Evolutionary conservation across 2,888 invertebrate genomes (phyloP).

Genomic region (Meta bourneti): DNA sequence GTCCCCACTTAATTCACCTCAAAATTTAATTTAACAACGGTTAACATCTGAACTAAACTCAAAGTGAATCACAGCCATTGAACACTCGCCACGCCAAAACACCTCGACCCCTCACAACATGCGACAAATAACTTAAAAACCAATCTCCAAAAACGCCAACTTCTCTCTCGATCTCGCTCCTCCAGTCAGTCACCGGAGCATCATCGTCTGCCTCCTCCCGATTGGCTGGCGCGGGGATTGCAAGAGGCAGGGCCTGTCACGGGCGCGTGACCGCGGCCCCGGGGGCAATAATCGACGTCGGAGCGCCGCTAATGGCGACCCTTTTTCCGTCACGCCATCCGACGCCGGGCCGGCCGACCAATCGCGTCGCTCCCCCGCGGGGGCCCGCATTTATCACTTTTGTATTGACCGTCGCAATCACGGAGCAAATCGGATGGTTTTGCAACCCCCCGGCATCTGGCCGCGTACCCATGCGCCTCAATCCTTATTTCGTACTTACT

Average conservation of each 20-base stretch:
- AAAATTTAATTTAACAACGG: background rate
- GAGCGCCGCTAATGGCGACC: constrained; percentile 65
- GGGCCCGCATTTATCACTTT: constrained; percentile 74
- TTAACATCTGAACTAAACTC: too few relatives aligned
- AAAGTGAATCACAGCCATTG: too few relatives aligned
- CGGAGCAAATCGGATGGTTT: constrained; percentile 68
- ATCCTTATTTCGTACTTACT: constrained; percentile 53
- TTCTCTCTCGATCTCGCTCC: background rate
- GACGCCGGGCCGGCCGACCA: constrained; percentile 23
- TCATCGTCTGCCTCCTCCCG: constrained; percentile 11
- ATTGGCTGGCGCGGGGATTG: constrained; percentile 55
- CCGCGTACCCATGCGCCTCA: constrained; percentile 52
- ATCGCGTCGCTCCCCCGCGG: constrained; percentile 35
- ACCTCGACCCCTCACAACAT: background rate
- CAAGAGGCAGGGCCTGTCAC: constrained; percentile 60
- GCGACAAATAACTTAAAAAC: background rate
- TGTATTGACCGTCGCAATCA: constrained; percentile 74
- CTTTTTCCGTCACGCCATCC: constrained; percentile 73
- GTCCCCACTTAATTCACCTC: too few relatives aligned
- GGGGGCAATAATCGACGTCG: constrained; percentile 68
- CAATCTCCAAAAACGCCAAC: constrained; percentile 13
- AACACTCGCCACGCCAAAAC: too few relatives aligned
- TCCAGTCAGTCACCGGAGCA: constrained; percentile 16
- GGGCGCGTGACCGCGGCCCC: constrained; percentile 48
- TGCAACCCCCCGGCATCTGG: constrained; percentile 25